Conservation (phyloP, 2,888 invertebrate genomes). For the Galeopsomyia nigrocyanea region DNA sequence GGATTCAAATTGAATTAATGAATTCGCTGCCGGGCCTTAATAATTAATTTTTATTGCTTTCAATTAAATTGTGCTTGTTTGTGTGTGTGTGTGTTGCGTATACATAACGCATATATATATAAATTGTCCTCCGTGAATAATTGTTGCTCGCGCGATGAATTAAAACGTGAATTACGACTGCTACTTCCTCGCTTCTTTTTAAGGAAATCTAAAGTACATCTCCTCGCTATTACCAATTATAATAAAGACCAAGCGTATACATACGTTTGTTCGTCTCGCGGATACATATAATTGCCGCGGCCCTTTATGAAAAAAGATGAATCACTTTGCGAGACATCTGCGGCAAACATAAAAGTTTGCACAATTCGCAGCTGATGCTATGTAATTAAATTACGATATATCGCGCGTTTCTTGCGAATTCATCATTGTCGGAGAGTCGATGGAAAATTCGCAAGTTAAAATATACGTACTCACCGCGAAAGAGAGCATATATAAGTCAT, state of each 20-base stretch:
- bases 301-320: conserved; percentile 23
- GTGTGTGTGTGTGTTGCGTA: too few relatives aligned
- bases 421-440: too few relatives aligned
- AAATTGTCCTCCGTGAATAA: too few relatives aligned
- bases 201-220: not conserved
- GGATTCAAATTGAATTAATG: too few relatives aligned
- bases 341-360: conserved; percentile 32
- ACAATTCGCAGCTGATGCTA: conserved; percentile 37
- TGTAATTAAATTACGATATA: conserved; percentile 39
- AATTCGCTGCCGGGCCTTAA: too few relatives aligned
- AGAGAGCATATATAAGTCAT: conserved; percentile 16
- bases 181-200: conserved; percentile 15
- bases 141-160: too few relatives aligned
- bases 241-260: not conserved
- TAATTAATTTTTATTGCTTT: too few relatives aligned
- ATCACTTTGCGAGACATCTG: conserved; percentile 34
- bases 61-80: too few relatives aligned
- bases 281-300: conserved; percentile 7
- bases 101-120: too few relatives aligned
- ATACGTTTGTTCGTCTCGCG: conserved; percentile 10
- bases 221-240: conserved; percentile 26
- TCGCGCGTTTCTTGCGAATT: not conserved
- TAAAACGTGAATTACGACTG: conserved; percentile 5
- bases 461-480: not conserved
- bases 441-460: too few relatives aligned